Evolutionary conservation across 2,113 vertebrate species (phyloP), one percentile per base, ranked within the genome.

Genomic region (Chamaea fasciata): DNA sequence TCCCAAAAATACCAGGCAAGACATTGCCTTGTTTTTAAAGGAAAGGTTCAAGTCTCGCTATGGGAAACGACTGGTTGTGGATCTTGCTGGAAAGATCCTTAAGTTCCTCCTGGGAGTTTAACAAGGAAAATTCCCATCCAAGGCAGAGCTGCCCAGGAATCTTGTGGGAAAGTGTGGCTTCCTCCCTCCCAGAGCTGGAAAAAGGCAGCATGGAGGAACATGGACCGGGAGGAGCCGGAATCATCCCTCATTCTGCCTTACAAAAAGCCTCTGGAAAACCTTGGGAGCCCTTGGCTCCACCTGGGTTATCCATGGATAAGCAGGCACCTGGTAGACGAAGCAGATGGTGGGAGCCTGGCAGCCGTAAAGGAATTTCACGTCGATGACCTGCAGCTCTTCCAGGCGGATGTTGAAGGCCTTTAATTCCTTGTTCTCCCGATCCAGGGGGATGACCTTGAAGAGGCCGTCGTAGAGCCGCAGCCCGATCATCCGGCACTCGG

Each of bases 331-430:
- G 94, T 99, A 99, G 83, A 99, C 99, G 37, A 99, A 99, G 97
- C 99, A 99, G 97, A 99, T 99, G 41, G 99, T 99, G 2, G 99
- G 99, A 16, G 99, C 99, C 91, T 99, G 99, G 90, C 99, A 99
- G 75, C 99, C 99, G 0, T 99, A 99, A 7, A 99, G 98, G 95
- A 99, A 99, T 94, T 99, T 99, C 41, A 99, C 99, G 1, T 99
- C 99, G 16, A 99, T 99, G 95, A 99, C 99, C 53, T 99, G 99
- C 69, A 99, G 97, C 96, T 99, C 99, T 80, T 99, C 99, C 89
- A 99, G 98, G 18, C 99, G 98, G 78, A 99, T 99, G 97, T 99
- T 99, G 87, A 99, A 99, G 41, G 99, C 99, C 83, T 99, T 99
- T 10, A 99, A 95, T 80, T 99, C 99, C 23, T 99, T 99, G 96